phyloP scores from a whole-genome alignment of 2,888 invertebrate genomes.

The Campoletis raptor region DNA sequence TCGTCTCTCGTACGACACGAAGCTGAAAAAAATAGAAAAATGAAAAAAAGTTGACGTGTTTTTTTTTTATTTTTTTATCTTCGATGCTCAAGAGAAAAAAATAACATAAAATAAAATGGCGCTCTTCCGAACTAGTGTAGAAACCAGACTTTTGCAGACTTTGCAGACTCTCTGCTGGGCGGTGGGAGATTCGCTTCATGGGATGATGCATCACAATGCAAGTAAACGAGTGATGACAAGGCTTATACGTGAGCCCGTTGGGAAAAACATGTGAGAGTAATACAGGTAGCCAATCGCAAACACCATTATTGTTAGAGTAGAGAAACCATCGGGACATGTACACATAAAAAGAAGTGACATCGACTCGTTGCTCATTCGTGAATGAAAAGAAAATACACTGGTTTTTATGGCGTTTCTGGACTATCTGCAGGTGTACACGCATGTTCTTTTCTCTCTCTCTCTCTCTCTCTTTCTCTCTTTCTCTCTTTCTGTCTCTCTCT shows the following conservation, averaged over 20 bases:
- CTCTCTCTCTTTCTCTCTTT: slow-evolving; percentile 14
- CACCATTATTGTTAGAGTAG: slow-evolving; percentile 45
- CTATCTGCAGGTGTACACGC: slow-evolving; percentile 66
- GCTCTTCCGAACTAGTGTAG: background rate
- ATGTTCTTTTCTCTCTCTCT: slow-evolving; percentile 13
- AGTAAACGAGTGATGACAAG: slow-evolving; percentile 58
- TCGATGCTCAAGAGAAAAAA: background rate
- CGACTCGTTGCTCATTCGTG: slow-evolving; percentile 27
- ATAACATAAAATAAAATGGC: background rate
- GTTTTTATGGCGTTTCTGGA: background rate
- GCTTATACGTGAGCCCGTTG: background rate
- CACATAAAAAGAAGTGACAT: slow-evolving; percentile 13
- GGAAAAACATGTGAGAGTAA: background rate
- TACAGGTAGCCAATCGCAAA: slow-evolving; percentile 34
- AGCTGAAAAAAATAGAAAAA: no score
- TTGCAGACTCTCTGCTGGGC: background rate
- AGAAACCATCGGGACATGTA: slow-evolving; percentile 3
- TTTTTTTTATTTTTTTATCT: background rate
- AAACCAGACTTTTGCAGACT: background rate
- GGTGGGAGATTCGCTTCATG: slow-evolving; percentile 14
- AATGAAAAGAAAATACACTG: slow-evolving; percentile 63
- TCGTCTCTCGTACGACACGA: background rate
- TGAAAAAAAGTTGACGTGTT: background rate
- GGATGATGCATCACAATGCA: slow-evolving; percentile 53
- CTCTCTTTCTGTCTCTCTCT: slow-evolving; percentile 16